A percentile compares a stretch with the other conserved stretches of the same genome.
phyloP scores from a whole-genome alignment of 2,888 invertebrate species.

The Baccha elongata region DNA sequence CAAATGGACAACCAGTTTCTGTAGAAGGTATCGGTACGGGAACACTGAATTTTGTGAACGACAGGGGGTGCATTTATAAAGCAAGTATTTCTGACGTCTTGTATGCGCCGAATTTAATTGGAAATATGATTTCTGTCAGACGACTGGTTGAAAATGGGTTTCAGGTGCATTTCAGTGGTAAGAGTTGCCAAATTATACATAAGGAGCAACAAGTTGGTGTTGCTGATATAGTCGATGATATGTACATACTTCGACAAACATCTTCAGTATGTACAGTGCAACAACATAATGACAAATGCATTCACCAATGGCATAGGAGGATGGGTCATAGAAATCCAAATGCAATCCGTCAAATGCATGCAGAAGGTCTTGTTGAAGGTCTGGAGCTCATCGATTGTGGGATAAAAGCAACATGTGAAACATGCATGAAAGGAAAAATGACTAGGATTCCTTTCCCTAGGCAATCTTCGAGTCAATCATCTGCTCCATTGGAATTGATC shows the following conservation, averaged over 20 bases:
- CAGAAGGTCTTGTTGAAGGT: neutral
- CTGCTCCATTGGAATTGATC: constrained; percentile 3
- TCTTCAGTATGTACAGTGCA: no score
- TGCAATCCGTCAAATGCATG: neutral
- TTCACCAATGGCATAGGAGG: neutral
- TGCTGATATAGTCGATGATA: constrained; percentile 29
- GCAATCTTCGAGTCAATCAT: constrained; percentile 3
- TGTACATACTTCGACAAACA: constrained; percentile 24
- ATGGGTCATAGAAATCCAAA: neutral
- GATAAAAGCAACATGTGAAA: constrained; percentile 20
- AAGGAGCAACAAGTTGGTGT: constrained; percentile 29
- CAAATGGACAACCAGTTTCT: neutral
- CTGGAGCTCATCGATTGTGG: constrained; percentile 23
- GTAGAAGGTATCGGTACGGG: constrained; percentile 31
- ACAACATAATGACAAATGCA: constrained; percentile 2
- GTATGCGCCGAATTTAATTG: neutral
- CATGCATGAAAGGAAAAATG: constrained; percentile 34
- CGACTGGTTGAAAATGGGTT: neutral
- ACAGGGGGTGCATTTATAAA: neutral
- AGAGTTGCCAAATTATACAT: constrained; percentile 44
- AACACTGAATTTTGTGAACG: neutral
- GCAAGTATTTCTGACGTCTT: neutral
- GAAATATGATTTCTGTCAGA: neutral
- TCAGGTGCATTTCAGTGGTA: neutral
- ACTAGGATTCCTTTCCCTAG: constrained; percentile 41